phyloP scores from a whole-genome alignment of 2,888 invertebrate genomes.

The Metacarcinus magister region DNA sequence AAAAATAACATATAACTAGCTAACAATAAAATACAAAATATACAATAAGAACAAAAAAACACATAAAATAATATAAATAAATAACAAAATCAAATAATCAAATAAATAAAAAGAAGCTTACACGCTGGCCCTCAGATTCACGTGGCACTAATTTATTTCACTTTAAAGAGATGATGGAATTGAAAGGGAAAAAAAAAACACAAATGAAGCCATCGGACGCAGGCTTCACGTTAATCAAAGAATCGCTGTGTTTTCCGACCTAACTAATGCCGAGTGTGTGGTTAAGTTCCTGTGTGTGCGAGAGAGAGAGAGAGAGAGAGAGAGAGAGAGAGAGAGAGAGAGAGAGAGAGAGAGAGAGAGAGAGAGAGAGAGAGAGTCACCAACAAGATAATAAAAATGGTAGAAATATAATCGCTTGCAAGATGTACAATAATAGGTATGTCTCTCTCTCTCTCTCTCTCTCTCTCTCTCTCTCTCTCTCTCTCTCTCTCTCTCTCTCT shows the following conservation, averaged over 20 bases:
- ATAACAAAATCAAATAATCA: not conserved
- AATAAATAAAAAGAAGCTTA: not conserved
- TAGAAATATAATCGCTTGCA: not conserved
- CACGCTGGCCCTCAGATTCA: not conserved
- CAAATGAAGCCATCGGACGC: not conserved
- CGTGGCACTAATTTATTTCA: not conserved
- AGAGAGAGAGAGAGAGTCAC: not conserved
- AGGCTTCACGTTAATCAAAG: not conserved
- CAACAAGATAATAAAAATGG: not conserved
- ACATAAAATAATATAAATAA: not conserved
- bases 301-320: not conserved
- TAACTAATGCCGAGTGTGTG: not conserved
- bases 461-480: constrained; percentile 26
- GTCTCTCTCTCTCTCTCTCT: not conserved
- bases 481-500: constrained; percentile 48
- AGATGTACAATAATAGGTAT: not conserved
- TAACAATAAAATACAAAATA: not conserved
- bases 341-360: constrained; percentile 26
- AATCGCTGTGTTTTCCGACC: not conserved
- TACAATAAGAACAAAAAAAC: not conserved
- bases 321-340: constrained; percentile 36
- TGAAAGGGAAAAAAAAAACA: not conserved
- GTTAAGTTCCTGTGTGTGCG: not conserved
- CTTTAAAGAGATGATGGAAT: not conserved
- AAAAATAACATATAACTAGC: not conserved